Evolutionary conservation across 2,113 vertebrate genomes (phyloP).

Genomic region (Columba janthina): DNA sequence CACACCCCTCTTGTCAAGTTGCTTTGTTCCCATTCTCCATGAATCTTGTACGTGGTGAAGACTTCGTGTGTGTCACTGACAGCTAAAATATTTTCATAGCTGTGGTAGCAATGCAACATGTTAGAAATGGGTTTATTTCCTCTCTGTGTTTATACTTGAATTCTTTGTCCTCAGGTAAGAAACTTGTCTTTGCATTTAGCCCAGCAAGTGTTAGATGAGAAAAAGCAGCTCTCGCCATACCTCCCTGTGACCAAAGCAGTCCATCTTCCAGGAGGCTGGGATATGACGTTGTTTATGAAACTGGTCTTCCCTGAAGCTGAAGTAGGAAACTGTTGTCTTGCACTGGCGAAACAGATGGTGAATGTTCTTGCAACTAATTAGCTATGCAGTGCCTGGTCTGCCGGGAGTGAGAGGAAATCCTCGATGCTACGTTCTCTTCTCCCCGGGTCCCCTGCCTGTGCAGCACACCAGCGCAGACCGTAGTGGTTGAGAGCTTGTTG

Average conservation of each 20-base stretch:
- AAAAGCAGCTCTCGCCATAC: background rate
- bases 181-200: background rate
- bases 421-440: background rate
- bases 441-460: background rate
- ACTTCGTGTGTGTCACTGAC: background rate
- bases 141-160: background rate
- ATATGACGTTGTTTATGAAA: rapidly evolving
- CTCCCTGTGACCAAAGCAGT: background rate
- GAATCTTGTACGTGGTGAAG: background rate
- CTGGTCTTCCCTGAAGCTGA: background rate
- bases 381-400: background rate
- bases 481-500: rapidly evolving
- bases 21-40: background rate
- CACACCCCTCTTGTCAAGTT: background rate
- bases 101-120: background rate
- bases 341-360: background rate
- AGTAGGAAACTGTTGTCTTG: background rate
- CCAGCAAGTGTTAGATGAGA: background rate
- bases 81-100: background rate
- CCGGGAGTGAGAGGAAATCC: background rate
- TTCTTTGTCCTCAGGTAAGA: background rate
- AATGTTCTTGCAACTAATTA: background rate
- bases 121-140: background rate
- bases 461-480: rapidly evolving
- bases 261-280: background rate